phyloP scores from a whole-genome alignment of 2,797 vertebrate genomes.

The Halcyon chelicuti region DNA sequence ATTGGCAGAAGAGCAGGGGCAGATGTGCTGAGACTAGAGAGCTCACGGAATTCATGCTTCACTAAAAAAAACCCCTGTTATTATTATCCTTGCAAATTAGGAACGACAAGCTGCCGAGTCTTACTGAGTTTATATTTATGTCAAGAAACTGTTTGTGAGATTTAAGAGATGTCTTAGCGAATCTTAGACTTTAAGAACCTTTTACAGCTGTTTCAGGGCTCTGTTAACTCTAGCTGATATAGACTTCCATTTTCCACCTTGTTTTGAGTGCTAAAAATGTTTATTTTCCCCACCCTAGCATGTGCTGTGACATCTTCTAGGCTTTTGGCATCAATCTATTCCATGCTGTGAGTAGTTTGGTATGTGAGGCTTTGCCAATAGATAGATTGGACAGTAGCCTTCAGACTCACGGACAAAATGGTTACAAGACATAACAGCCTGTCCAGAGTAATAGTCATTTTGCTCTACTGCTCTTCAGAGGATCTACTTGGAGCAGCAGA shows the following conservation, averaged over 20 bases:
- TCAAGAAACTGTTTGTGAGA: conserved; percentile 51
- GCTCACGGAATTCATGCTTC: conserved; percentile 48
- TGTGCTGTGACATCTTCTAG: not conserved
- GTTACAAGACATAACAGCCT: not conserved
- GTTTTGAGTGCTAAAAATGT: not conserved
- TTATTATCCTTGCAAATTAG: conserved; percentile 66
- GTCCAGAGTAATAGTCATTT: not conserved
- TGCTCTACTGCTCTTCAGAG: not conserved
- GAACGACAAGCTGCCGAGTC: conserved; percentile 40
- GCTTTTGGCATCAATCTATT: not conserved
- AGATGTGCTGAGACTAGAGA: conserved; percentile 53
- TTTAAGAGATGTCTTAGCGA: conserved; percentile 13
- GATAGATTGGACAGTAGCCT: rapidly evolving
- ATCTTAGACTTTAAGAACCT: not conserved
- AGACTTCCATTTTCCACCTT: not conserved
- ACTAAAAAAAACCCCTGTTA: not conserved
- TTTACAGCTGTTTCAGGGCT: not conserved
- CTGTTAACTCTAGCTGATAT: not conserved
- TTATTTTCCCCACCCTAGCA: not conserved
- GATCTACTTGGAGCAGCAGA: not conserved
- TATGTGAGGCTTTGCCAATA: not conserved
- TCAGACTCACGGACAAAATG: not conserved
- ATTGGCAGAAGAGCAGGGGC: conserved; percentile 47
- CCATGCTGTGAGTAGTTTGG: not conserved
- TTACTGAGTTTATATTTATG: conserved; percentile 51